phyloP scores from a whole-genome alignment of 2,113 vertebrate genomes.

The Arvicanthis niloticus region DNA sequence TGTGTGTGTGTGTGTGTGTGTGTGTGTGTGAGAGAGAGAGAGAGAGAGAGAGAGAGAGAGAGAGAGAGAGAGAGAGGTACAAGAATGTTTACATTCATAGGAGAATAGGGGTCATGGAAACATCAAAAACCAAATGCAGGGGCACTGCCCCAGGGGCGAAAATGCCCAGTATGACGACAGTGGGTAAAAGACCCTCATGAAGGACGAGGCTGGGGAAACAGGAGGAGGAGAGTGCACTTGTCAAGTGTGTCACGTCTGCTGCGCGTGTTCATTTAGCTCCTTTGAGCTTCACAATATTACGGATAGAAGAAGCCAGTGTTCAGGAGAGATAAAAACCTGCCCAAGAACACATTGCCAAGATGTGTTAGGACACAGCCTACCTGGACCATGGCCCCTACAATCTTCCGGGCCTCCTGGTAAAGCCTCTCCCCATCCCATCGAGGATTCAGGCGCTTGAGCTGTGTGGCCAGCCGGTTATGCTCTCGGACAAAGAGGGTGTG shows the following conservation, averaged over 20 bases:
- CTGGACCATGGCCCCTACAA: slow-evolving; percentile 92
- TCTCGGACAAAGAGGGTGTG: slow-evolving; percentile 93
- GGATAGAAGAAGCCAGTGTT: neutral
- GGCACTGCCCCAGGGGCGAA: neutral
- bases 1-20: neutral
- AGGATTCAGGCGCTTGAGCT: slow-evolving; percentile 90
- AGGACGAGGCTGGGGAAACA: neutral
- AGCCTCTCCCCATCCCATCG: slow-evolving; percentile 90
- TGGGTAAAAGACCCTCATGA: neutral
- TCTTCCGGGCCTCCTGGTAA: slow-evolving; percentile 94
- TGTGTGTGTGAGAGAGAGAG: no score
- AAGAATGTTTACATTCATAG: neutral
- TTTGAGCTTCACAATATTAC: neutral
- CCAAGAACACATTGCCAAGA: neutral
- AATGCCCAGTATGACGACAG: neutral
- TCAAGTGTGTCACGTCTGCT: neutral
- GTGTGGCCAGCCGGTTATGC: slow-evolving; percentile 92
- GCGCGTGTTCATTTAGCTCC: neutral
- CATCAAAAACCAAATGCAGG: neutral
- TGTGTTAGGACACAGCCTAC: slow-evolving; percentile 73
- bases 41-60: no score
- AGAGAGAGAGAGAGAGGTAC: no score
- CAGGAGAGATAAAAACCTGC: neutral
- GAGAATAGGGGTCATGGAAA: neutral
- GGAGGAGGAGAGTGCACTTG: neutral